Base-by-base conservation (phyloP, 2,888 invertebrate species). In the Apamea epomidion region DNA sequence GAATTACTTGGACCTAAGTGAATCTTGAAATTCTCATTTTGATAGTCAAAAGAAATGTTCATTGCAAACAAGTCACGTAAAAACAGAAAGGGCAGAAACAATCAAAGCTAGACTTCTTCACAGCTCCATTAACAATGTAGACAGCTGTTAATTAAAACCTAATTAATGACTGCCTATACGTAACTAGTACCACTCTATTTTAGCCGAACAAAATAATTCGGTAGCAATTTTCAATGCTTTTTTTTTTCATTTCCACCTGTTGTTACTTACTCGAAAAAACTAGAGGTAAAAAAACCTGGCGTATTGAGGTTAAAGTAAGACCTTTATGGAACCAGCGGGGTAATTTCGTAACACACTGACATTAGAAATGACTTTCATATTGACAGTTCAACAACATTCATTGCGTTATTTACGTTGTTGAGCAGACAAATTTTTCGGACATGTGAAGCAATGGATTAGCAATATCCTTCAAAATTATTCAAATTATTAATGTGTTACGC, bases 111-210 rank as follows among this genome's bases (percentile, higher is more conserved):
- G 76, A 32, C 69, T 67, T 65, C 62, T 69, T 83, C 72, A 75
- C 60, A 29, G 78, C 71, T 81, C 77, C 60, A 87, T 76, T 76
- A 71, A 74, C 70, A 45, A 64, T 74, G 48, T 78, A 76, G 72
- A 84, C 79, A 83, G 77, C 75, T 65, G 76, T 83, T 83, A 86
- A 86, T 83, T 82, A 83, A 75, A 79, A 65, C 69, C 51, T 72
- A 86, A 87, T 69, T 69, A 83, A 83, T 83, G 69, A 72, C 58
- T n/a, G 54, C 42, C 37, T 48, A 25, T 65, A 75, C 25, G 16
- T 51, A 21, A 68, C 51, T 60, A 85, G 12, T 48, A 58, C 32
- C 18, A 62, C 32, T 62, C 18, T 64, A 58, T 65, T 71, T 32
- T 21, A 80, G 18, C 3, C 29, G 16, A 68, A 6, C 25, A 16